Evolutionary conservation across 30 jellyfish, hydroid and myxozoan species (phyloP).

Genomic region (Chrysaora quinquecirrha): DNA sequence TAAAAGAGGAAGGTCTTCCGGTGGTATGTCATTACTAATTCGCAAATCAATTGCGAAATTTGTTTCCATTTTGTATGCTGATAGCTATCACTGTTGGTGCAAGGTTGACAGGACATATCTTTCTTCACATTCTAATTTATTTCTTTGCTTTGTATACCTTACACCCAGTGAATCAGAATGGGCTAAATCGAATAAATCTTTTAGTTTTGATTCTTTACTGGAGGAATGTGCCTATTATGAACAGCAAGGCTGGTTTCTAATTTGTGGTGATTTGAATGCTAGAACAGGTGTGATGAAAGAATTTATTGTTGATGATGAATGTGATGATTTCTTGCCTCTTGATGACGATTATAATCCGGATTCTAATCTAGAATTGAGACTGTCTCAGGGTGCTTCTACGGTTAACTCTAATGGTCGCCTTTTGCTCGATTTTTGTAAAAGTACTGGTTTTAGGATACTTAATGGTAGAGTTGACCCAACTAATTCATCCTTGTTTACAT

Average conservation of each 20-base stretch:
- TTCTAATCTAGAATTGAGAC: too few species aligned
- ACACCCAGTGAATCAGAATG: conserved; percentile 25
- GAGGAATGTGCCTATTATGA: conserved; percentile 41
- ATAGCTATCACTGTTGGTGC: conserved; percentile 38
- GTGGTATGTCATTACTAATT: conserved; percentile 41
- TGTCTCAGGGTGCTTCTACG: background rate
- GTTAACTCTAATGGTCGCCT: background rate
- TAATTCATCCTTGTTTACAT: background rate
- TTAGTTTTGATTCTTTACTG: conserved; percentile 20
- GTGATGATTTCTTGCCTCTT: conserved; percentile 39
- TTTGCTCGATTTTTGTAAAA: background rate
- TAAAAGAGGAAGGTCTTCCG: conserved; percentile 41
- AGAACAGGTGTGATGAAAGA: conserved; percentile 31
- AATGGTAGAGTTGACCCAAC: background rate
- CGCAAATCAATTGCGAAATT: conserved; percentile 15
- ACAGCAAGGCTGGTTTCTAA: conserved; percentile 33
- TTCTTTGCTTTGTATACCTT: conserved; percentile 27
- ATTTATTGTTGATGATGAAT: conserved; percentile 34
- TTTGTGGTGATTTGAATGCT: too few species aligned
- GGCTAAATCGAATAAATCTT: conserved; percentile 25
- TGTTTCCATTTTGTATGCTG: conserved; percentile 3
- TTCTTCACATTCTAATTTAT: conserved; percentile 21
- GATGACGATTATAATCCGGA: conserved; percentile 43
- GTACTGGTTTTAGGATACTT: background rate
- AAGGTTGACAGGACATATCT: background rate